Base-by-base conservation (phyloP, 1,140 invertebrate species). In the Arctopsyche grandis region DNA sequence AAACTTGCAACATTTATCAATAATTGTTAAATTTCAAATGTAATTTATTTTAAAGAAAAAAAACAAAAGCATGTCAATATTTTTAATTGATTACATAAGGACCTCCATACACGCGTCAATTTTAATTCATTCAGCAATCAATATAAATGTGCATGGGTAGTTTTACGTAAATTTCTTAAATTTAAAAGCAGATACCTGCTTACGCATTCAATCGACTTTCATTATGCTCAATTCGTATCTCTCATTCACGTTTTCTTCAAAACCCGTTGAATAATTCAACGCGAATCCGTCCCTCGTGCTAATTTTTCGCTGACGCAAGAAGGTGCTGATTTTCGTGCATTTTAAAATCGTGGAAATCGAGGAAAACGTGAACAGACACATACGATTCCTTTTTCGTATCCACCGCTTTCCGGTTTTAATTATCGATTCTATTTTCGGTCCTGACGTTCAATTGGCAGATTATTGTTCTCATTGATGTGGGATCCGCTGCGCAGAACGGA, bases 401-500 rank as follows among this genome's bases (percentile, higher is more conserved):
- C 3, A 38, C 29, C 29, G 29, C 29, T 38, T 38, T 38, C 29
- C 21, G 24, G 10, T 9, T 26, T 16, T 5, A 24, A 66, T 66
- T 66, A 24, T 66, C 63, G 63, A 10, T 26, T 66, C 63, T 66
- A 66, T 66, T 66, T 22, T 66, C 9, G 63, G 63, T 5, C 9
- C 7, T 22, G 22, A 16, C 9, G 46, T n/a, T 74, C 71, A 74
- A 74, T 74, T 74, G 71, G 24, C 22, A 56, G 24, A 46, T 46
- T 56, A 48, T 74, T 56, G 43, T 48, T 24, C 4, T 24, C 48
- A 74, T 74, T 74, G 71, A 74, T 56, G 71, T 74, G 71, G 71
- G 71, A 74, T 46, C 24, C 43, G 38, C 21, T 12, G 69, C 10
- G 14, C 26, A 29, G 69, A 52, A 52, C 71, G 71, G 71, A 74